Base-by-base conservation (phyloP, 2,888 invertebrate species). In the Colletes collaris region DNA sequence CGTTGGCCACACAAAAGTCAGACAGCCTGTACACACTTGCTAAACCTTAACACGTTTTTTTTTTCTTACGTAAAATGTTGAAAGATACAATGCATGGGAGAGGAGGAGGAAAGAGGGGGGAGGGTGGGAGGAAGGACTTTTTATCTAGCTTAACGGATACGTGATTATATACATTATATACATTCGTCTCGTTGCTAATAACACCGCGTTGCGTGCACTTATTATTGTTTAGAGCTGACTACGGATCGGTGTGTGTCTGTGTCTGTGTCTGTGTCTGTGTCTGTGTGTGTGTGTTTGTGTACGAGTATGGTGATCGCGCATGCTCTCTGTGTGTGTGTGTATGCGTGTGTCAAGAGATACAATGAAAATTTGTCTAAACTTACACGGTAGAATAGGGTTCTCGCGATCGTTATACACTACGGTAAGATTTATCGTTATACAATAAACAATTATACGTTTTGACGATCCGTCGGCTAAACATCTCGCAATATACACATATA, bases 91-190 rank as follows among this genome's bases (percentile, higher is more conserved):
- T 91, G 90, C 87, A 91, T 27, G 85, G 81, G 8, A 27, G 27
- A 27, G 27, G 27, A 27, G 27, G 27, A 27, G 27, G 27, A 27
- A 27, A 27, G 27, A 27, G 27, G 27, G 27, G n/a, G n/a, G n/a
- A n/a, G n/a, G n/a, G n/a, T n/a, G n/a, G n/a, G 27, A 27, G 27
- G 27, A 27, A 27, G 78, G 76, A 70, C 35, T 50, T 50, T 50
- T 84, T 83, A 86, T 83, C 90, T 92, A 91, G 75, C 91, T 90
- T 91, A 90, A 84, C 79, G 86, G 79, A 86, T 86, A 89, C 80
- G 87, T 86, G 84, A 85, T 87, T 91, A 91, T 91, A 84, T 92
- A 92, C 91, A 92, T 78, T 92, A 92, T 92, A 82, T 92, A 92
- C 92, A 92, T 56, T 58, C 46, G 55, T 83, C 77, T 83, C 84